Conservation (phyloP, 2,888 invertebrate genomes). For the Acleris literana region DNA sequence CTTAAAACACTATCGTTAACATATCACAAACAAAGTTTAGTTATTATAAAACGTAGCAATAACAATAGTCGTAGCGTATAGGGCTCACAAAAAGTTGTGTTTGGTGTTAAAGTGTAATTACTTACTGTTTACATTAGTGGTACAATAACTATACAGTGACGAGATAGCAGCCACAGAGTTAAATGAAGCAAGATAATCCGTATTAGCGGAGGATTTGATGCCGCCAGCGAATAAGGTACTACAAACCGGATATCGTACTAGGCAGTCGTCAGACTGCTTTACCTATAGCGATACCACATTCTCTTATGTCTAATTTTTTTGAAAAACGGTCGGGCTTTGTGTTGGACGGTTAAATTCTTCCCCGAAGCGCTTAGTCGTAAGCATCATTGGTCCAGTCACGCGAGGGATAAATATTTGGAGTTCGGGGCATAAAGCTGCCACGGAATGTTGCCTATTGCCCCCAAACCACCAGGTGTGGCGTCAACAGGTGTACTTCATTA, state of each 20-base stretch:
- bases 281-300: slow-evolving; percentile 55
- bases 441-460: slow-evolving; percentile 50
- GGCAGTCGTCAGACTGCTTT: slow-evolving; percentile 72
- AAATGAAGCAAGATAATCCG: slow-evolving; percentile 59
- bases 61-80: slow-evolving; percentile 20
- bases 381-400: slow-evolving; percentile 56
- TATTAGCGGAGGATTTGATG: slow-evolving; percentile 68
- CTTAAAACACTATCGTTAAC: slow-evolving; percentile 42
- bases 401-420: slow-evolving; percentile 70
- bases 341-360: slow-evolving; percentile 46
- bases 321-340: slow-evolving; percentile 49
- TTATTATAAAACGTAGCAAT: slow-evolving; percentile 26
- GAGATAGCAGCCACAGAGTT: slow-evolving; percentile 49
- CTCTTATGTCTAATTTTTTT: slow-evolving; percentile 47
- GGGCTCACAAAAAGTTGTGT: slow-evolving; percentile 60
- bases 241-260: slow-evolving; percentile 76
- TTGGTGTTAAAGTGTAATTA: slow-evolving; percentile 57
- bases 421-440: slow-evolving; percentile 61
- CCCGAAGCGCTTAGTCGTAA: slow-evolving; percentile 48
- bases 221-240: slow-evolving; percentile 75
- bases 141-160: slow-evolving; percentile 60
- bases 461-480: slow-evolving; percentile 65
- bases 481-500: slow-evolving; percentile 69
- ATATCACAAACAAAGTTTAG: slow-evolving; percentile 35
- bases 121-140: slow-evolving; percentile 63